These are phyloP conservation scores for Tanytarsus gracilentus DNA, from an alignment of 2,888 invertebrate genomes.

Conservation along the genomic window DNA sequence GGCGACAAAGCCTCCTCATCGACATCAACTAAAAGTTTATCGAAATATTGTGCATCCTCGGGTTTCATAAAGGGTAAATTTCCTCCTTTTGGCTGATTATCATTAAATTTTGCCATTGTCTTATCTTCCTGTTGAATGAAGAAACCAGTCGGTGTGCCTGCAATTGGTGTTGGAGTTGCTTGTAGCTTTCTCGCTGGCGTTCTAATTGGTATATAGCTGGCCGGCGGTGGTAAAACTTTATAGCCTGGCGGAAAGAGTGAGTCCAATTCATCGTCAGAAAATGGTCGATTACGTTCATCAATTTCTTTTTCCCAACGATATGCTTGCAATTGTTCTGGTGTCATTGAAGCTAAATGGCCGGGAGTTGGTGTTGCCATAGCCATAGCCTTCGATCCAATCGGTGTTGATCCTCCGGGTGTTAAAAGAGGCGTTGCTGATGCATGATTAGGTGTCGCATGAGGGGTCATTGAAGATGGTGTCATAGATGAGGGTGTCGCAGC, in stretches of 20 bases:
- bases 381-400: constrained; percentile 93
- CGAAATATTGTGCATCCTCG: constrained; percentile 99
- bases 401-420: constrained; percentile 78
- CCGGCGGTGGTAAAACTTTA: constrained; percentile 92
- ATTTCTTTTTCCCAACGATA: constrained; percentile 98
- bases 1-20: constrained; percentile 93
- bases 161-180: constrained; percentile 96
- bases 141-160: constrained; percentile 85
- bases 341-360: constrained; percentile 94
- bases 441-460: constrained; percentile 63
- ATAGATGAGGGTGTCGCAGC: constrained; percentile 64
- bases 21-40: constrained; percentile 93
- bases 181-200: constrained; percentile 96
- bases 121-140: constrained; percentile 89
- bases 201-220: constrained; percentile 89
- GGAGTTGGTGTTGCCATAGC: constrained; percentile 97
- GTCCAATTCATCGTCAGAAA: constrained; percentile 95
- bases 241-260: constrained; percentile 97
- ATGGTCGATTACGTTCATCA: constrained; percentile 92
- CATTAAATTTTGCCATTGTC: constrained; percentile 73
- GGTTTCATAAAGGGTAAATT: constrained; percentile 99
- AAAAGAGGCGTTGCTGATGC: constrained; percentile 56
- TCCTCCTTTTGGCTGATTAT: constrained; percentile 93
- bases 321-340: constrained; percentile 96
- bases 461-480: constrained; percentile 60